These are phyloP conservation scores for Eurystomus glaucurus DNA, from an alignment of 2,797 vertebrate species.

Conservation along the genomic window DNA sequence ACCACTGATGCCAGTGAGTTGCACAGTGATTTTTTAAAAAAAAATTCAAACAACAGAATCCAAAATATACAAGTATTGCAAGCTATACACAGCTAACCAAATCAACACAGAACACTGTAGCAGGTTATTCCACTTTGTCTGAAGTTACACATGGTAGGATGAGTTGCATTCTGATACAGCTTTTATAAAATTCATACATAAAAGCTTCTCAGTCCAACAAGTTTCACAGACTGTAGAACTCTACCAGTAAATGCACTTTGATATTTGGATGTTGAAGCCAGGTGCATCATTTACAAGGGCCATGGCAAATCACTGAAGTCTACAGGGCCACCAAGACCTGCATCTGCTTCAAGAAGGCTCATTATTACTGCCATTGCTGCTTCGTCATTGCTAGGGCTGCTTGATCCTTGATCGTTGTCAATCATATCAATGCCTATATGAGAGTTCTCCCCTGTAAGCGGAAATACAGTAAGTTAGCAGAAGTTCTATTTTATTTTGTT, in stretches of 20 bases:
- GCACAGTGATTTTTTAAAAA: slow-evolving; percentile 85
- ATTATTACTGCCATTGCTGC: slow-evolving; percentile 99
- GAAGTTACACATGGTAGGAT: slow-evolving; percentile 82
- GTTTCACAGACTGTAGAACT: slow-evolving; percentile 80
- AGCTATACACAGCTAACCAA: slow-evolving; percentile 85
- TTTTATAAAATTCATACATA: slow-evolving; percentile 82
- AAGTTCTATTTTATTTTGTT: not conserved
- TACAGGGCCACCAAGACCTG: slow-evolving; percentile 96
- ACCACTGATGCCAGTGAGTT: slow-evolving; percentile 85
- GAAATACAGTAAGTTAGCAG: not conserved
- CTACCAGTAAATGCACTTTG: slow-evolving; percentile 85
- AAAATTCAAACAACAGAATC: slow-evolving; percentile 84
- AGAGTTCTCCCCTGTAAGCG: slow-evolving; percentile 90
- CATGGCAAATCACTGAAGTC: slow-evolving; percentile 99
- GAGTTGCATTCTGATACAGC: slow-evolving; percentile 82
- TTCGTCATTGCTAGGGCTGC: slow-evolving; percentile 97
- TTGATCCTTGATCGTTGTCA: slow-evolving; percentile 94
- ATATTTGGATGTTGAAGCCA: slow-evolving; percentile 65
- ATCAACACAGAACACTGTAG: slow-evolving; percentile 83
- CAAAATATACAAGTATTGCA: slow-evolving; percentile 88
- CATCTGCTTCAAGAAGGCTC: slow-evolving; percentile 98
- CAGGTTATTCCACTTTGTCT: slow-evolving; percentile 85
- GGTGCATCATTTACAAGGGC: slow-evolving; percentile 90
- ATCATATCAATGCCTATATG: slow-evolving; percentile 96
- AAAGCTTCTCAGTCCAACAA: slow-evolving; percentile 81